A percentile compares a stretch with the other conserved stretches of the same genome.
Evolutionary conservation across 2,797 vertebrate genomes (phyloP).

Genomic region (Sciurus carolinensis): DNA sequence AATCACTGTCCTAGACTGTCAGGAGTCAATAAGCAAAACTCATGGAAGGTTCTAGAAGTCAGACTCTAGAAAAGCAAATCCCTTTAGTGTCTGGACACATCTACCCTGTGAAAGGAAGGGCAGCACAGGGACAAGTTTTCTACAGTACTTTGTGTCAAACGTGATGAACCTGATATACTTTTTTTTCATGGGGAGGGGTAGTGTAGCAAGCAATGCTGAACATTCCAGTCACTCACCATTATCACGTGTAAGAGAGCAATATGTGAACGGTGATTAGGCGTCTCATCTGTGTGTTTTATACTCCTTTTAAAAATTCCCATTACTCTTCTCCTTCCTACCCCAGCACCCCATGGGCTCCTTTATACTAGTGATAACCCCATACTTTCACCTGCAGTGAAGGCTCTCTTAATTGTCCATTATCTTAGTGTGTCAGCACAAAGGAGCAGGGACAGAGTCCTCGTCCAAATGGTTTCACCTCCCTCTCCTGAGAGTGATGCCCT

Average conservation of each 20-base stretch:
- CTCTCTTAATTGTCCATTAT: constrained; percentile 91
- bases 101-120: background rate
- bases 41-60: background rate
- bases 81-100: background rate
- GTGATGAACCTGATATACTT: constrained; percentile 48
- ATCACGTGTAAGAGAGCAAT: constrained; percentile 69
- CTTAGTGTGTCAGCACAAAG: constrained; percentile 90
- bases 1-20: background rate
- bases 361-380: constrained; percentile 87
- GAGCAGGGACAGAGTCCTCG: constrained; percentile 85
- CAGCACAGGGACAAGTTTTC: background rate
- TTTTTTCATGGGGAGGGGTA: constrained; percentile 26
- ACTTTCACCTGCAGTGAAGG: constrained; percentile 86
- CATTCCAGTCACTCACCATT: constrained; percentile 57
- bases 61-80: background rate
- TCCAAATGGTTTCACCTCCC: constrained; percentile 89
- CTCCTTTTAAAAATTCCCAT: constrained; percentile 72
- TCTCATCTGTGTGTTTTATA: constrained; percentile 70
- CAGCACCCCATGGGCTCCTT: constrained; percentile 83
- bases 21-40: background rate
- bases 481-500: constrained; percentile 91
- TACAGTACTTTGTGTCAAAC: constrained; percentile 43
- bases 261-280: constrained; percentile 64
- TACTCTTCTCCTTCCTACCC: constrained; percentile 72
- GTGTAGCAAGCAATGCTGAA: constrained; percentile 60